These are phyloP conservation scores for Gobio occitaniae DNA, from an alignment of 2,797 vertebrate genomes.

Conservation along the genomic window DNA sequence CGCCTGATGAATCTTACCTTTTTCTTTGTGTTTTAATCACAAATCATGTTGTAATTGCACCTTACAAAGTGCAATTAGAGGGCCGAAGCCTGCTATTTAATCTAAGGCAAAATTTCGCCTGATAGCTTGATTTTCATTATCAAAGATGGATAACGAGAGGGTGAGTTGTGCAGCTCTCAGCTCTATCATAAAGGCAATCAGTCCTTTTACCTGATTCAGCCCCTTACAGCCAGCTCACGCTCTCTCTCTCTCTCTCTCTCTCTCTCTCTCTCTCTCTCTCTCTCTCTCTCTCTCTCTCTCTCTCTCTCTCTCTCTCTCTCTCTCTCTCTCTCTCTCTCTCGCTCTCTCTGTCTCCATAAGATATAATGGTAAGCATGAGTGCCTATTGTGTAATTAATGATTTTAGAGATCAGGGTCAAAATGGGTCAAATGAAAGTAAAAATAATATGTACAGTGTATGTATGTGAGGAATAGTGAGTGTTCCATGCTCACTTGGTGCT, in stretches of 20 bases:
- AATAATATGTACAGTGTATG: neutral
- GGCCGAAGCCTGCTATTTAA: slow-evolving; percentile 61
- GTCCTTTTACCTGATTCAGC: slow-evolving; percentile 56
- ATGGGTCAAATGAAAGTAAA: neutral
- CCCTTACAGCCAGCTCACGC: neutral
- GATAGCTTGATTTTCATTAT: slow-evolving; percentile 65
- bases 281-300: too few relatives aligned
- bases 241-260: too few relatives aligned
- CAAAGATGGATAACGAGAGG: slow-evolving; percentile 58
- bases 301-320: slow-evolving; percentile 5
- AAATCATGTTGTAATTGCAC: slow-evolving; percentile 65
- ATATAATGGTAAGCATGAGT: neutral
- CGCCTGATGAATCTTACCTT: slow-evolving; percentile 55
- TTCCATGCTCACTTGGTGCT: neutral
- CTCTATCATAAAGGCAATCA: slow-evolving; percentile 59
- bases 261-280: too few relatives aligned
- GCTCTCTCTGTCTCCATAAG: neutral
- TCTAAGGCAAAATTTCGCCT: slow-evolving; percentile 59
- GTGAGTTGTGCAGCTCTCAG: slow-evolving; percentile 54
- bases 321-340: too few relatives aligned
- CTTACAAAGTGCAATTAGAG: slow-evolving; percentile 64
- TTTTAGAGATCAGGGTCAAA: slow-evolving; percentile 14
- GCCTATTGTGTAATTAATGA: slow-evolving; percentile 18
- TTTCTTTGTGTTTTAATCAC: slow-evolving; percentile 64
- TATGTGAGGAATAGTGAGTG: neutral